Conservation (phyloP, 2,888 invertebrate genomes). For the Vanessa cardui region DNA sequence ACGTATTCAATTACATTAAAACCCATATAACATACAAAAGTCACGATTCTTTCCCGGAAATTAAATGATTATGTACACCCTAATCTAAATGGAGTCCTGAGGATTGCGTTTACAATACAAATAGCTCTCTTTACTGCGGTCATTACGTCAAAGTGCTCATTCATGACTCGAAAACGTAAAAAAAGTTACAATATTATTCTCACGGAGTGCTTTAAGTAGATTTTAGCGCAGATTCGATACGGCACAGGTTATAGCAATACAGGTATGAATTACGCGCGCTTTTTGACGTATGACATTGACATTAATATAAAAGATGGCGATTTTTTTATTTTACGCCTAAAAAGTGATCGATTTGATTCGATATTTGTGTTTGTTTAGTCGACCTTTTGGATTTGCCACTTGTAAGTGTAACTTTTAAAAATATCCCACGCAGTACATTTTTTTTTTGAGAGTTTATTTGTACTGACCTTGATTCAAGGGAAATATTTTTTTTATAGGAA, state of each 20-base stretch:
- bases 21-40: not conserved
- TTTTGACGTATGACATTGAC: constrained; percentile 49
- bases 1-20: no score
- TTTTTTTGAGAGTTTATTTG: constrained; percentile 8
- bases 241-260: constrained; percentile 55
- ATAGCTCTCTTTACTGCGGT: constrained; percentile 73
- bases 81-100: constrained; percentile 50
- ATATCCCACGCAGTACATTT: constrained; percentile 67
- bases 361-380: constrained; percentile 73
- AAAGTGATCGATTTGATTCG: constrained; percentile 72
- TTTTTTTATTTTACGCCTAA: constrained; percentile 51
- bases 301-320: constrained; percentile 22
- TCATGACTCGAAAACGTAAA: constrained; percentile 53
- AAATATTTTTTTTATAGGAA: no score
- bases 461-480: no score
- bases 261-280: constrained; percentile 41
- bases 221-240: constrained; percentile 58
- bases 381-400: constrained; percentile 50
- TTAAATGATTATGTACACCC: constrained; percentile 20
- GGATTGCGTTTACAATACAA: constrained; percentile 64
- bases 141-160: constrained; percentile 72
- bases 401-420: constrained; percentile 53
- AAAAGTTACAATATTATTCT: constrained; percentile 60
- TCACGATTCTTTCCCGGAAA: not conserved
- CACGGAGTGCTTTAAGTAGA: constrained; percentile 58